These are phyloP conservation scores for Coleophora flavipennella DNA, from an alignment of 2,888 invertebrate species.

Conservation along the genomic window DNA sequence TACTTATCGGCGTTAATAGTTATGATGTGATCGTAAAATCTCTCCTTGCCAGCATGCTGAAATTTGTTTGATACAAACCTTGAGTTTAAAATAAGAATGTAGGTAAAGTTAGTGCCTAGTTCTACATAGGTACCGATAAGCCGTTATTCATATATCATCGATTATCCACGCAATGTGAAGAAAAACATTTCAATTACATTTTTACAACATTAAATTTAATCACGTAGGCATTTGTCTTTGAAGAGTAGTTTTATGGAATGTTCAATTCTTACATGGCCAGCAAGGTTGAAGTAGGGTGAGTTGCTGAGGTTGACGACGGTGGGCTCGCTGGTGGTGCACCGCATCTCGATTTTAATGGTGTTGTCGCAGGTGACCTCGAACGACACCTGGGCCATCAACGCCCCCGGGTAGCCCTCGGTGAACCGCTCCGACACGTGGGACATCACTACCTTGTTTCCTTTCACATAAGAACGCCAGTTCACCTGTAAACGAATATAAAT, in stretches of 20 bases:
- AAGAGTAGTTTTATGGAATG: neutral
- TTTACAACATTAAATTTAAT: no score
- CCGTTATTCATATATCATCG: no score
- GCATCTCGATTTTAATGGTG: conserved; percentile 81
- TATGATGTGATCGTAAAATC: conserved; percentile 79
- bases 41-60: conserved; percentile 74
- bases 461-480: conserved; percentile 78
- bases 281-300: conserved; percentile 93
- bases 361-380: conserved; percentile 83
- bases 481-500: conserved; percentile 39
- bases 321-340: conserved; percentile 81
- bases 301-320: conserved; percentile 91
- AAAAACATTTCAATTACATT: no score
- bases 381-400: conserved; percentile 77
- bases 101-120: neutral
- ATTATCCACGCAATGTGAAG: no score
- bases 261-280: conserved; percentile 82
- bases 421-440: conserved; percentile 83
- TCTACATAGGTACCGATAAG: no score
- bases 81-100: neutral
- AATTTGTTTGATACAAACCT: conserved; percentile 16
- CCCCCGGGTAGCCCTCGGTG: conserved; percentile 93
- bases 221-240: no score
- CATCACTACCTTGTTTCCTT: conserved; percentile 77
- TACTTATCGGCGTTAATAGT: conserved; percentile 84